Conservation (phyloP, 2,797 vertebrate species). For the Notolepis coatsorum region DNA sequence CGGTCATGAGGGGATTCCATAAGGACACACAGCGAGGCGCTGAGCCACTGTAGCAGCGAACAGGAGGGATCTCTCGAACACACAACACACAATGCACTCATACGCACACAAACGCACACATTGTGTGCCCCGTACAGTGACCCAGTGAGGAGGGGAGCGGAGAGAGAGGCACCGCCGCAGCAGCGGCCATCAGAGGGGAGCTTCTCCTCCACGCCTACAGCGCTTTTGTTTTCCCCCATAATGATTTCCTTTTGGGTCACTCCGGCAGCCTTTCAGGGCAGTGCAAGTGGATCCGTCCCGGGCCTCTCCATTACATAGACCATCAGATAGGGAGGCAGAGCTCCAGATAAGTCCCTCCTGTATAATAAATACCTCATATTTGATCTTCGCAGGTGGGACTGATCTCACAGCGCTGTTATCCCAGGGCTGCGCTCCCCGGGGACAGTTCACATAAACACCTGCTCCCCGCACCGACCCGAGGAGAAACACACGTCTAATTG, state of each 20-base stretch:
- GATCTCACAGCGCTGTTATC: constrained; percentile 68
- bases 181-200: constrained; percentile 56
- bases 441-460: constrained; percentile 69
- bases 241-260: constrained; percentile 85
- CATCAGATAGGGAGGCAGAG: constrained; percentile 82
- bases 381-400: constrained; percentile 83
- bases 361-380: constrained; percentile 84
- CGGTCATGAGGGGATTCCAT: no score
- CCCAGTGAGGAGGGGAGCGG: constrained; percentile 34
- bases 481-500: constrained; percentile 37
- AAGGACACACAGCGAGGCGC: no score
- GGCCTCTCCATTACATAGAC: constrained; percentile 80
- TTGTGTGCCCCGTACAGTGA: constrained; percentile 24
- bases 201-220: constrained; percentile 69
- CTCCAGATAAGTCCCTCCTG: constrained; percentile 77
- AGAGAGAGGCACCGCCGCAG: constrained; percentile 56
- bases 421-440: constrained; percentile 54
- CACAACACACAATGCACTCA: no score
- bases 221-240: constrained; percentile 78
- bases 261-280: constrained; percentile 80
- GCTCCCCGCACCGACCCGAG: constrained; percentile 54
- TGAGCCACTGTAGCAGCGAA: no score
- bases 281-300: constrained; percentile 78
- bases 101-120: neutral
- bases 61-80: no score